Base-by-base conservation (phyloP, 1,140 invertebrate species). In the Akabosia matsudoensis region DNA sequence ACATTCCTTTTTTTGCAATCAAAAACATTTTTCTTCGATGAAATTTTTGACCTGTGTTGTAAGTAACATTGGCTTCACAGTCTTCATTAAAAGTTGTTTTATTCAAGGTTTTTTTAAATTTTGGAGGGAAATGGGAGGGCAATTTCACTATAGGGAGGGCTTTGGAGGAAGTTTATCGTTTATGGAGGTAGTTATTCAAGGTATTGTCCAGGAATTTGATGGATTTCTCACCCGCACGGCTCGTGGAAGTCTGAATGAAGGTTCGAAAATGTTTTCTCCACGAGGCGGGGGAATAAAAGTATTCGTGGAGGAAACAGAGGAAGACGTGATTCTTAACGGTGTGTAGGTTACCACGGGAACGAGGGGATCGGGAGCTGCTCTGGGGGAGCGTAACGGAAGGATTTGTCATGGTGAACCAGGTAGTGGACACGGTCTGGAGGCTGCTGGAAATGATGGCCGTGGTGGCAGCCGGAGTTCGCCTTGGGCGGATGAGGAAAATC, bases 211-310 rank as follows among this genome's bases (percentile, higher is more conserved):
- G 73, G 31, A 34, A 73, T 33, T 33, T 76, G 75, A 7, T 76
- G 75, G 13, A 76, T 76, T 76, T 76, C 75, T 51, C 70, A 71
- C 1, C 70, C 45, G 33, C 70, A 70, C 70, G 73, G 52, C 22
- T 76, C 75, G 22, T 76, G 75, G 30, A 72, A 76, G n/a, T 76
- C 75, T 0, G 75, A 70, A 30, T 76, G 75, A n/a, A 76, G 33
- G 30, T 76, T 76, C 51, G 33, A 72, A 61, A 76, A 76, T 10
- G 75, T 76, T 76, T 76, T 70, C 61, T 70, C 61, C 7, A 76
- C 75, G 18, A 76, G 26, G 28, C 75, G 31, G n/a, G n/a, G n/a
- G n/a, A n/a, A n/a, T n/a, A n/a, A n/a, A n/a, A n/a, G n/a, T n/a
- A n/a, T n/a, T 67, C 10, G 61, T 67, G 13, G 61, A 28, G 24